These are phyloP conservation scores for Pteronura brasiliensis DNA, from an alignment of 2,113 vertebrate genomes.

Conservation along the genomic window DNA sequence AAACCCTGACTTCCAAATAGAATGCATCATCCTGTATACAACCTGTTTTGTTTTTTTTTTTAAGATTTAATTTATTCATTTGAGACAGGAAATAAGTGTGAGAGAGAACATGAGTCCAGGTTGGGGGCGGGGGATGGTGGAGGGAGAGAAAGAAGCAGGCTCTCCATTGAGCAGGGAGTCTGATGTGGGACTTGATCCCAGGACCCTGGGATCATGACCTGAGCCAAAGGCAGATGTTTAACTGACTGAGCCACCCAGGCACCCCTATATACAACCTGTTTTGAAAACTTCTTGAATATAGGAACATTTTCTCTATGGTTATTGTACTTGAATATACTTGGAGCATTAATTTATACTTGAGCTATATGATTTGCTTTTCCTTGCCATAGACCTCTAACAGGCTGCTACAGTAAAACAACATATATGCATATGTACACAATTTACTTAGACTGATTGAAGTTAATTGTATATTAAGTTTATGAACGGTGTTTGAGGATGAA, in stretches of 20 bases:
- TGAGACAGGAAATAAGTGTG: no score
- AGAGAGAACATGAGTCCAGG: no score
- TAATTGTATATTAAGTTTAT: background rate
- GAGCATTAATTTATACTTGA: background rate
- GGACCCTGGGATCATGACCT: background rate
- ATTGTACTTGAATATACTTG: background rate
- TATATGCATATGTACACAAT: background rate
- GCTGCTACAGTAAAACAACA: background rate
- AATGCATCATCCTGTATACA: background rate
- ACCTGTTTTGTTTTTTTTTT: background rate
- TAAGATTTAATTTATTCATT: no score
- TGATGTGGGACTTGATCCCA: background rate
- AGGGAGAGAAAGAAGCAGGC: no score
- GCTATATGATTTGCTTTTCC: background rate
- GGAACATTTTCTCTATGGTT: background rate
- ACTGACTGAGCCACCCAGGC: background rate
- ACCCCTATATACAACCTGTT: background rate
- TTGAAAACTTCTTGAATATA: background rate
- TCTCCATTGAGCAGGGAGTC: no score
- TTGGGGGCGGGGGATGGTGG: rapidly evolving
- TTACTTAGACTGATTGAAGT: background rate
- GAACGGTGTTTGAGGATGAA: background rate
- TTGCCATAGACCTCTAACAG: background rate
- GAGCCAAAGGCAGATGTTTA: background rate
- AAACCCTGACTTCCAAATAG: background rate